phyloP scores from a whole-genome alignment of 37 sponge, comb jelly and placozoan species.

The Oopsacas minuta region DNA sequence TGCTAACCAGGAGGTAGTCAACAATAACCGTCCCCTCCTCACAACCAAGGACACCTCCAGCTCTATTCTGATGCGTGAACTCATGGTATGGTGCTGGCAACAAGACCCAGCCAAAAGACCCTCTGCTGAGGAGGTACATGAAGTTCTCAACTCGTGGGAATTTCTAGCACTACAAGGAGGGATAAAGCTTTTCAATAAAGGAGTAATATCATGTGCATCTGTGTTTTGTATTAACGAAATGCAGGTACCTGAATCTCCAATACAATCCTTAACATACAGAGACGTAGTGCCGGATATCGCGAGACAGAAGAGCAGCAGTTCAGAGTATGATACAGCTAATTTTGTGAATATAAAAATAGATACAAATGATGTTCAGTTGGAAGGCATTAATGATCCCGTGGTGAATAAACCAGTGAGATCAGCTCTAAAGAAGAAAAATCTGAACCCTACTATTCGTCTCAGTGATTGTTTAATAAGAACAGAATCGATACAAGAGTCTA shows the following conservation, averaged over 20 bases:
- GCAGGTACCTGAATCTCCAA: background rate
- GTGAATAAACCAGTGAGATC: background rate
- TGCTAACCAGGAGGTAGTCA: constrained; percentile 52
- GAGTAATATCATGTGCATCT: background rate
- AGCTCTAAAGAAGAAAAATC: background rate
- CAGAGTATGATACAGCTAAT: background rate
- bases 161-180: constrained; percentile 14
- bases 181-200: background rate
- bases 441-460: background rate
- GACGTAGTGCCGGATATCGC: background rate
- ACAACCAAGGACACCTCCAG: constrained; percentile 39
- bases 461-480: background rate
- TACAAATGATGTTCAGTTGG: background rate
- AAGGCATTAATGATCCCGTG: background rate
- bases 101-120: constrained; percentile 49
- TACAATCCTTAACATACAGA: background rate
- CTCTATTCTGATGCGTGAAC: constrained; percentile 57
- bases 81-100: constrained; percentile 88
- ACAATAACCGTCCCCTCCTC: constrained; percentile 45
- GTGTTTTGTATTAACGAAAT: background rate
- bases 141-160: background rate
- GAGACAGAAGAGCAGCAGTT: background rate
- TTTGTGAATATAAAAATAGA: background rate
- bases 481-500: background rate
- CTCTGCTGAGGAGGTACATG: constrained; percentile 36